These are phyloP conservation scores for Sphaerodactylus townsendi DNA, from an alignment of 2,113 vertebrate species.

Conservation along the genomic window DNA sequence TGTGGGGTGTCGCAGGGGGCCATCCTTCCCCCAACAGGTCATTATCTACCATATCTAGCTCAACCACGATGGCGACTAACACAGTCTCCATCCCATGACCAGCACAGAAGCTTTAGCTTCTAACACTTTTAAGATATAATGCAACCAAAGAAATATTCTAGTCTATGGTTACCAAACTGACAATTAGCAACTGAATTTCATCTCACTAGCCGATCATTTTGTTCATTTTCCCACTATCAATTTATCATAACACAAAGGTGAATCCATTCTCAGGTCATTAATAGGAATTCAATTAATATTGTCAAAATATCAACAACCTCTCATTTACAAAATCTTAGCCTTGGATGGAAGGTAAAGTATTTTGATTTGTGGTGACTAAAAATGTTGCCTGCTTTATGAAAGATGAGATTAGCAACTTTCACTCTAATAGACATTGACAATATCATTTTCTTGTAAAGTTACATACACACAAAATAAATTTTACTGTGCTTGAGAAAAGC, in stretches of 20 bases:
- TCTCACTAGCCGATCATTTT: not conserved
- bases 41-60: too few species aligned
- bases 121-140: not conserved
- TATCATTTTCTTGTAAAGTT: constrained; percentile 36
- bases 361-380: constrained; percentile 12
- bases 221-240: not conserved
- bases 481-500: constrained; percentile 52
- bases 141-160: not conserved
- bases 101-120: too few species aligned
- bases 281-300: too few species aligned
- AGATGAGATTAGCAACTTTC: constrained; percentile 5
- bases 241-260: too few species aligned
- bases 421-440: constrained; percentile 9
- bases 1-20: too few species aligned
- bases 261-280: too few species aligned
- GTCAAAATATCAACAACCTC: not conserved
- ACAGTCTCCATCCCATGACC: too few species aligned
- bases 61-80: too few species aligned
- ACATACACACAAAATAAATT: constrained; percentile 31
- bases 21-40: too few species aligned
- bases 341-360: not conserved
- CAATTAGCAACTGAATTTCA: not conserved
- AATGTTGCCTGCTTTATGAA: constrained; percentile 24
- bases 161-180: not conserved
- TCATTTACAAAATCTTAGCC: constrained; percentile 19